These are phyloP conservation scores for Myanophis thanlyinensis DNA, from an alignment of 2,113 vertebrate genomes.

Conservation along the genomic window DNA sequence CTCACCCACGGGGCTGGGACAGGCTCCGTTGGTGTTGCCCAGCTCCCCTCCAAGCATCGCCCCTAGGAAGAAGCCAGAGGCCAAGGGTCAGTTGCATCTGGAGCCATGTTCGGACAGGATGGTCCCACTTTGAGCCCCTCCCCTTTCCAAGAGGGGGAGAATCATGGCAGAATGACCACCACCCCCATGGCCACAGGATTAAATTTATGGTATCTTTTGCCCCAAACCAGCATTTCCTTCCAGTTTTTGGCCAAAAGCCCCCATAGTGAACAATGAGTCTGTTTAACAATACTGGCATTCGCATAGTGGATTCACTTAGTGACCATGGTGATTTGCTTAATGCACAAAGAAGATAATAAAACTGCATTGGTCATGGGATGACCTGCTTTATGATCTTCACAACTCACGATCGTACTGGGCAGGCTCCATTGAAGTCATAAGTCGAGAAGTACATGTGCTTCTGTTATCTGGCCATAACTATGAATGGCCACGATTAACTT, in stretches of 20 bases:
- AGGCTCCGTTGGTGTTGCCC: slow-evolving; percentile 88
- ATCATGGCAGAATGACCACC: neutral
- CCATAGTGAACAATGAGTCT: neutral
- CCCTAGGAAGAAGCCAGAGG: slow-evolving; percentile 67
- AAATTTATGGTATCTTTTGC: neutral
- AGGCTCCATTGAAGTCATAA: neutral
- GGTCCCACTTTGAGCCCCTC: neutral
- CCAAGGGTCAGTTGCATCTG: neutral
- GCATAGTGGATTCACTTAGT: neutral
- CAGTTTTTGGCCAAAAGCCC: neutral
- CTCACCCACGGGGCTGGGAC: slow-evolving; percentile 95
- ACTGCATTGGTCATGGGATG: neutral
- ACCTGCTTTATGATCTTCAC: neutral
- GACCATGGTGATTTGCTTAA: neutral
- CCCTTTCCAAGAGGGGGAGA: neutral
- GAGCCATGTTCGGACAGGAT: neutral
- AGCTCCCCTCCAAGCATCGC: slow-evolving; percentile 92
- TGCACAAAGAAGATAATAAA: neutral
- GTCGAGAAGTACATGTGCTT: neutral
- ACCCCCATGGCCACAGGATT: neutral
- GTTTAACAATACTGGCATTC: neutral
- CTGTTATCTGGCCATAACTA: neutral
- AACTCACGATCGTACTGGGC: neutral
- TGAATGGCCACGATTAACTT: neutral
- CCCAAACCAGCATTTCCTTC: neutral